A percentile compares a stretch with the other conserved stretches of the same genome.
These are phyloP conservation scores for Tupaia chinensis DNA, from an alignment of 2,113 vertebrate species.

Conservation along the genomic window DNA sequence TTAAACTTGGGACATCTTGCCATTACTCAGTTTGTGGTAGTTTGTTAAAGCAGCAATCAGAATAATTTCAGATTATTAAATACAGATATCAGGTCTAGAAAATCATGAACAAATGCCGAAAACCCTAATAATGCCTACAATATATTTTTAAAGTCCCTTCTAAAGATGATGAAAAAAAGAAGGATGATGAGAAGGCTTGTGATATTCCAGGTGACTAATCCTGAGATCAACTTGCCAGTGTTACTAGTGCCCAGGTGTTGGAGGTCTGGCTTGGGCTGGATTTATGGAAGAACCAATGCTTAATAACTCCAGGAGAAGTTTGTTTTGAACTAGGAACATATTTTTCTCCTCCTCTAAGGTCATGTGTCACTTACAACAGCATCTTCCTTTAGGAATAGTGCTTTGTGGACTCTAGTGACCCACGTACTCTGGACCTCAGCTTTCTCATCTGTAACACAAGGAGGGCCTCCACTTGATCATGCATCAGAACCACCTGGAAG, in stretches of 20 bases:
- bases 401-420: not conserved
- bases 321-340: slow-evolving; percentile 14
- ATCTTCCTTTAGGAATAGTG: not conserved
- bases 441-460: not conserved
- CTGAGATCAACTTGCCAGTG: not conserved
- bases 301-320: not conserved
- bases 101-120: slow-evolving; percentile 9
- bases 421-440: not conserved
- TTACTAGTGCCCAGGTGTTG: not conserved
- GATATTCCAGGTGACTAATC: not conserved
- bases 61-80: not conserved
- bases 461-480: not conserved
- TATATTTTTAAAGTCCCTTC: not conserved
- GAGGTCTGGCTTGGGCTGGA: not conserved
- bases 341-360: slow-evolving; percentile 46
- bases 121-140: not conserved
- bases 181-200: not conserved
- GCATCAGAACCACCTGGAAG: not conserved
- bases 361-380: slow-evolving; percentile 7
- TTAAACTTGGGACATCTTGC: not conserved
- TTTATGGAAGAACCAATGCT: not conserved
- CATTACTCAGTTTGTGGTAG: not conserved
- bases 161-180: not conserved
- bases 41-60: slow-evolving; percentile 1
- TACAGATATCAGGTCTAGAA: slow-evolving; percentile 1